phyloP scores from a whole-genome alignment of 2,888 invertebrate species.

The Ditula angustiorana region DNA sequence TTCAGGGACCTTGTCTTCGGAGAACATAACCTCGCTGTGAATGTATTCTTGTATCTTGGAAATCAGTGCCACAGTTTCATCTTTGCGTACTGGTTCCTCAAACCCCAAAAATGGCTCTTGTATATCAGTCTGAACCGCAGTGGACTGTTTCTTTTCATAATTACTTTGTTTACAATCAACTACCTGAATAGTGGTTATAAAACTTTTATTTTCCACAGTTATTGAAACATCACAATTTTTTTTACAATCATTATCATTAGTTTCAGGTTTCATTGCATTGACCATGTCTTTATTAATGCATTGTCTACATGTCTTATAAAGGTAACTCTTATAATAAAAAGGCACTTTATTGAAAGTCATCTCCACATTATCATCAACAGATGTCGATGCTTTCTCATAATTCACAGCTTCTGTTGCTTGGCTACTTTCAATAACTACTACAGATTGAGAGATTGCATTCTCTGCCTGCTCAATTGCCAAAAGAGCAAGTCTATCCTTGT shows the following conservation, averaged over 20 bases:
- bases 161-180: slow-evolving; percentile 47
- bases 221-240: slow-evolving; percentile 56
- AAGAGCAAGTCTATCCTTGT: slow-evolving; percentile 72
- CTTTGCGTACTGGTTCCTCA: neutral
- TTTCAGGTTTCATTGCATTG: slow-evolving; percentile 33
- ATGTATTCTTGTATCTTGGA: slow-evolving; percentile 23
- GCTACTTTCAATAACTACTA: slow-evolving; percentile 38
- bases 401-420: slow-evolving; percentile 26
- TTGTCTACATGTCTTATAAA: slow-evolving; percentile 56
- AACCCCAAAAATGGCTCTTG: slow-evolving; percentile 38
- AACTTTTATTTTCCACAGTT: slow-evolving; percentile 58
- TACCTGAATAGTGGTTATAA: slow-evolving; percentile 59
- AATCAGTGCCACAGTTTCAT: neutral
- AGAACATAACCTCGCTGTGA: slow-evolving; percentile 53
- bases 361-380: neutral
- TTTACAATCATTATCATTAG: slow-evolving; percentile 25
- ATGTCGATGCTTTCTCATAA: slow-evolving; percentile 2
- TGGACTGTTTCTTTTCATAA: slow-evolving; percentile 46
- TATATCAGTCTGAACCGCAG: slow-evolving; percentile 63
- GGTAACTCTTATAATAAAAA: slow-evolving; percentile 64
- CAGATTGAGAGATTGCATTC: slow-evolving; percentile 7
- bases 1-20: neutral
- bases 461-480: slow-evolving; percentile 63
- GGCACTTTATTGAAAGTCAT: slow-evolving; percentile 55
- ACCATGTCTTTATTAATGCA: slow-evolving; percentile 47